Conservation (phyloP, 1,140 invertebrate genomes). For the Drosophila ogumai region DNA sequence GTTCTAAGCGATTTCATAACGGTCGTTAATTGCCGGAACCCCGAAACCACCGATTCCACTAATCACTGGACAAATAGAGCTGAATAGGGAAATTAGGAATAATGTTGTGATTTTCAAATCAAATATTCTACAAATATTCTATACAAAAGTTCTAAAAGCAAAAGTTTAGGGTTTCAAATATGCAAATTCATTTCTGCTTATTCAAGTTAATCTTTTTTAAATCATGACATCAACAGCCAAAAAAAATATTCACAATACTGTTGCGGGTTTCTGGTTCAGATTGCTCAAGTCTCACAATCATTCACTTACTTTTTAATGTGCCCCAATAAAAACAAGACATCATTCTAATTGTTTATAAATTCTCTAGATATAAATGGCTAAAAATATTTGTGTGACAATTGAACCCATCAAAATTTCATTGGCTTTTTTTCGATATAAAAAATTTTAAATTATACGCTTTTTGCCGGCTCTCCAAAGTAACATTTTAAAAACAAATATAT, state of each 20-base stretch:
- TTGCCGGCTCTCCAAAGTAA: neutral
- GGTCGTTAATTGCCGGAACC: conserved; percentile 34
- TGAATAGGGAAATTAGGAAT: neutral
- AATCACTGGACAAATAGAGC: neutral
- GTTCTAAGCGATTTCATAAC: conserved; percentile 49
- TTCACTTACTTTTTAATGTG: conserved; percentile 5
- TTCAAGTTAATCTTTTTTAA: conserved; percentile 12
- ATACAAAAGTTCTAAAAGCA: neutral
- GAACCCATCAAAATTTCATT: conserved; percentile 20
- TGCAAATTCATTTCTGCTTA: neutral
- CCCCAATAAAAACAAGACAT: conserved; percentile 13
- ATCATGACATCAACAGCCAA: conserved; percentile 15
- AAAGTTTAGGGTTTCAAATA: neutral
- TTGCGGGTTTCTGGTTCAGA: conserved; percentile 3
- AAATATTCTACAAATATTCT: neutral
- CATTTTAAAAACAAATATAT: conserved; percentile 6
- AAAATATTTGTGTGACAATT: conserved; percentile 32
- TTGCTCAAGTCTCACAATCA: neutral
- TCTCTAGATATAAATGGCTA: conserved; percentile 1
- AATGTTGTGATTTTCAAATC: neutral
- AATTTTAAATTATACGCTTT: conserved; percentile 8
- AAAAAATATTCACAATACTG: conserved; percentile 6
- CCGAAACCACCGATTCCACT: conserved; percentile 7
- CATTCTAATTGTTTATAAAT: conserved; percentile 14
- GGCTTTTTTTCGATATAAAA: neutral